Evolutionary conservation across 23 tunicate genomes (phyloP).

Genomic region (Trididemnum miniatum): DNA sequence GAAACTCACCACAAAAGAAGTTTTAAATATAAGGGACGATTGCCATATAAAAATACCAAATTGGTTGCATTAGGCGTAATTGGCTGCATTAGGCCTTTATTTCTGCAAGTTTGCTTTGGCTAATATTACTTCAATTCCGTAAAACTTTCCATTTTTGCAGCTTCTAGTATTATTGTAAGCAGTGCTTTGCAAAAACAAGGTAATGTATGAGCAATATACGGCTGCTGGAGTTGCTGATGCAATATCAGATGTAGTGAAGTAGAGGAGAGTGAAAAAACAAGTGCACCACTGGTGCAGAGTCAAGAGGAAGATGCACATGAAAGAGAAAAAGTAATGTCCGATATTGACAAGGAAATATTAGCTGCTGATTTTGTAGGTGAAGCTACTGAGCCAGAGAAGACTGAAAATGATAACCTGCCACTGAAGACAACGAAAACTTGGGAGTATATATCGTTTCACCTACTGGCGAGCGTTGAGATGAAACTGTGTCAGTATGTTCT

Average conservation of each 20-base stretch:
- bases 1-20: not conserved
- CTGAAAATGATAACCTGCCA: not conserved
- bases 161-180: not conserved
- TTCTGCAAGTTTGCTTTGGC: too few relatives aligned
- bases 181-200: not conserved
- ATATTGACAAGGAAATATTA: not conserved
- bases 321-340: not conserved
- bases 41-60: not conserved
- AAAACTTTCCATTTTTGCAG: too few relatives aligned
- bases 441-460: not conserved
- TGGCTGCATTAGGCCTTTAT: too few relatives aligned
- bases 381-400: not conserved
- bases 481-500: not conserved
- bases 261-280: not conserved
- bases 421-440: not conserved
- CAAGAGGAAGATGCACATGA: not conserved
- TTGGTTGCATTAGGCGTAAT: too few relatives aligned
- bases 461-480: not conserved
- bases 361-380: not conserved
- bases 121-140: too few relatives aligned
- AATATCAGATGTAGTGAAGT: not conserved
- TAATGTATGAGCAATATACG: not conserved
- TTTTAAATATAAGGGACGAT: not conserved
- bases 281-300: too few relatives aligned
- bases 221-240: not conserved